Base-by-base conservation (phyloP, 2,888 invertebrate genomes). In the Lithophane socia region DNA sequence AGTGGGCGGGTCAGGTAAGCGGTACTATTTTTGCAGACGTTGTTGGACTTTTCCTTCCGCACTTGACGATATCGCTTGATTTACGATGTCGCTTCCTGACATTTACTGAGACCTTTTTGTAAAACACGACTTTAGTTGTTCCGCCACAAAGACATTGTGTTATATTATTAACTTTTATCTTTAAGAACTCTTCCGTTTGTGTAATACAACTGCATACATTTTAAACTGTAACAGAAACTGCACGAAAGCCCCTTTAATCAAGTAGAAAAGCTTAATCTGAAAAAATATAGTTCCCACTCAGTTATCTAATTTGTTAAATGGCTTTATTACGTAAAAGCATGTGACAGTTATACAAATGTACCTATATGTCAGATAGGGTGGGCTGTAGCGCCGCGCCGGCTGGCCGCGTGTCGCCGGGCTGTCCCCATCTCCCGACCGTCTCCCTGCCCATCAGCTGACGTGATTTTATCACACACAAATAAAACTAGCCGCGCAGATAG, bases 71-170 rank as follows among this genome's bases (percentile, higher is more conserved):
- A 93, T 91, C 91, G 88, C 85, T 87, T 93, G 93, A 94, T 94
- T 94, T 94, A 94, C 92, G 92, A 91, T 82, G 86, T 85, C 84
- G 80, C 92, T 92, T 90, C 89, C 90, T 91, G 91, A 90, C 91
- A 90, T 91, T 91, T 84, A 89, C 88, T 80, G 85, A 80, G 84
- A 89, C 88, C 85, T 88, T 91, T 92, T 92, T 92, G 90, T 88
- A 73, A 80, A 79, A 83, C 85, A 74, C 78, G 79, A 77, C 84
- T 78, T 83, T 82, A 85, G 83, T 84, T 80, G 68, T 80, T 83
- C 71, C 78, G 83, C 81, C 71, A 82, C 74, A 85, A 75, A 82
- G 73, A 63, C 65, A 75, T 75, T 68, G 58, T 82, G 69, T 75
- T 83, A 77, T 85, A 75, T 75, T 73, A 85, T 82, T 65, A 77